Percentiles rank a stretch among this genome's conserved stretches.
Evolutionary conservation across 1,140 invertebrate genomes (phyloP).

Genomic region (Linepithema humile): DNA sequence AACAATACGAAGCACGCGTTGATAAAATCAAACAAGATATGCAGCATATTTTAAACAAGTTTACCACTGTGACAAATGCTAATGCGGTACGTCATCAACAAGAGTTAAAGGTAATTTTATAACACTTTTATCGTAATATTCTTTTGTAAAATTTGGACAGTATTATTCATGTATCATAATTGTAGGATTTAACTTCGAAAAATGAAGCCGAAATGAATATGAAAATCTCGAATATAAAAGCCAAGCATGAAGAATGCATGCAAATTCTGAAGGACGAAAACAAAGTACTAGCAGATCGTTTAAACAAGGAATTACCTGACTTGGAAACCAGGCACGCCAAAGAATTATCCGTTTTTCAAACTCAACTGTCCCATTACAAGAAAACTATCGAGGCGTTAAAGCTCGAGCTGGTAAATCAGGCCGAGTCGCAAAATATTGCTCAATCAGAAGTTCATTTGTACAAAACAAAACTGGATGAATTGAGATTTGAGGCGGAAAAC

Average conservation of each 20-base stretch:
- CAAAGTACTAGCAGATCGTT: conserved; percentile 69
- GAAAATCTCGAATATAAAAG: conserved; percentile 69
- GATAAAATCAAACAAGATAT: conserved; percentile 80
- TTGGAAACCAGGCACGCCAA: conserved; percentile 78
- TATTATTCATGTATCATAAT: conserved; percentile 41
- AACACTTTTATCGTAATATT: background rate
- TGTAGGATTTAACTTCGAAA: conserved; percentile 71
- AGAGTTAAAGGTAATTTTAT: conserved; percentile 64
- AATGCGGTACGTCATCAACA: conserved; percentile 72
- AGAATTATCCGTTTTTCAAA: conserved; percentile 79
- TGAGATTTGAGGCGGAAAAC: conserved; percentile 67
- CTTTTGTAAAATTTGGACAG: background rate
- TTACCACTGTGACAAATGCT: conserved; percentile 70
- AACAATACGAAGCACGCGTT: conserved; percentile 73
- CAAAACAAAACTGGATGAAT: conserved; percentile 70
- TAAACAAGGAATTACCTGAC: conserved; percentile 73
- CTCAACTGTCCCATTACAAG: conserved; percentile 77
- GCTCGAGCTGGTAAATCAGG: conserved; percentile 73
- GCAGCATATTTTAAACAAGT: conserved; percentile 76
- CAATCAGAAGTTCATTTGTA: conserved; percentile 72
- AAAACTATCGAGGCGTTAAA: conserved; percentile 79
- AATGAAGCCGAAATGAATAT: conserved; percentile 73
- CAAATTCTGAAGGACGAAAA: conserved; percentile 76
- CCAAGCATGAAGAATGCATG: conserved; percentile 74
- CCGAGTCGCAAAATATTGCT: conserved; percentile 69